Evolutionary conservation across 2,888 invertebrate species (phyloP).

Genomic region (Sinotaia quadrata): DNA sequence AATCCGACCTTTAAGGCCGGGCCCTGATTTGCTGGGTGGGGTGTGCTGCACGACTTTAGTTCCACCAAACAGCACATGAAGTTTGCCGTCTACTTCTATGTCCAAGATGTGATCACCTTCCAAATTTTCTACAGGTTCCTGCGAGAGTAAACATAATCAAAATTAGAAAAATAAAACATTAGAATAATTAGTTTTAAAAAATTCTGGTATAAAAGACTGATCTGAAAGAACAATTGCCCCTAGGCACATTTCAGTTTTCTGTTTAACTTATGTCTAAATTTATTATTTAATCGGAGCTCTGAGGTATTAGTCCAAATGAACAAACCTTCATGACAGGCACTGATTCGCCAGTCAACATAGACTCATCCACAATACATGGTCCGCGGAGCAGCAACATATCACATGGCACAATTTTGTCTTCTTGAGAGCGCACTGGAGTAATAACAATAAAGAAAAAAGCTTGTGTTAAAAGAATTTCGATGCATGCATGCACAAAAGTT

Average conservation of each 20-base stretch:
- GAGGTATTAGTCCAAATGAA: too few species aligned
- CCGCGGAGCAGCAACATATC: conserved; percentile 94
- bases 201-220: too few species aligned
- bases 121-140: conserved; percentile 86
- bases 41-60: conserved; percentile 99
- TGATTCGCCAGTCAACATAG: conserved; percentile 98
- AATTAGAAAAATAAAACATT: conserved; percentile 3
- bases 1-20: conserved; percentile 79
- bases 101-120: conserved; percentile 77
- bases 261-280: too few species aligned
- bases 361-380: conserved; percentile 98
- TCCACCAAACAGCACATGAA: conserved; percentile 95
- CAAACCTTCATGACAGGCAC: conserved; percentile 95
- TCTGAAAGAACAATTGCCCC: too few species aligned
- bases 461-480: not conserved
- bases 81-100: conserved; percentile 89
- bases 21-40: conserved; percentile 87
- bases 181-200: too few species aligned
- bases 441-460: not conserved
- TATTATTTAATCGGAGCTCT: too few species aligned
- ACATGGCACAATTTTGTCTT: conserved; percentile 94
- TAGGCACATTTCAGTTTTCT: too few species aligned
- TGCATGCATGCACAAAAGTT: too few species aligned
- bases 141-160: too few species aligned
- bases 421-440: conserved; percentile 80